These are phyloP conservation scores for Tenthredo livida DNA, from an alignment of 2,888 invertebrate genomes.

Conservation along the genomic window DNA sequence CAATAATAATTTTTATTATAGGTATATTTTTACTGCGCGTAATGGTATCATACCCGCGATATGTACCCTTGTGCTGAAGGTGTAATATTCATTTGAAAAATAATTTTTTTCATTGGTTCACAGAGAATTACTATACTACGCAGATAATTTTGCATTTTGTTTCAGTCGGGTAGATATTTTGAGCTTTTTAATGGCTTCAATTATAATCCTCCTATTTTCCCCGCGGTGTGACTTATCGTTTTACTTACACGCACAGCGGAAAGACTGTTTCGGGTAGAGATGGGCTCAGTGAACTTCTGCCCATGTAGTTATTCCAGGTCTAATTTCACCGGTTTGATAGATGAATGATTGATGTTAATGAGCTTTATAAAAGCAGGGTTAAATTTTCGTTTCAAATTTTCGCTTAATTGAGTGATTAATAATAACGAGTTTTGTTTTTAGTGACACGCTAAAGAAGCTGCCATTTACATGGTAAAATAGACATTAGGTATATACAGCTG, in stretches of 20 bases:
- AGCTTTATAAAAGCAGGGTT: not conserved
- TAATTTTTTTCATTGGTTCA: not conserved
- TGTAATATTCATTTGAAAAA: not conserved
- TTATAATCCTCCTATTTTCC: conserved; percentile 14
- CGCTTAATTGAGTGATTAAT: not conserved
- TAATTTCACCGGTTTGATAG: not conserved
- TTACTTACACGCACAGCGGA: not conserved
- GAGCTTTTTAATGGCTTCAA: conserved; percentile 25
- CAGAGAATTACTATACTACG: not conserved
- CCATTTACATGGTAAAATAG: not conserved
- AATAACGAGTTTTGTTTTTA: not conserved
- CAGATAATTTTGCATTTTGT: not conserved
- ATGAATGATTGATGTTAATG: conserved; percentile 8
- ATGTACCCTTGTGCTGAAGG: not conserved
- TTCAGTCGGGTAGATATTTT: not conserved
- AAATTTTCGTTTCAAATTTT: not conserved
- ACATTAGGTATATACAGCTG: not conserved
- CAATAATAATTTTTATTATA: conserved; percentile 50
- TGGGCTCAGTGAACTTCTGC: not conserved
- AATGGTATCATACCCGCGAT: not conserved
- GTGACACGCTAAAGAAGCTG: not conserved
- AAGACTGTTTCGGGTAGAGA: not conserved
- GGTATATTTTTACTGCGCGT: not conserved
- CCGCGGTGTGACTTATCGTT: conserved; percentile 10
- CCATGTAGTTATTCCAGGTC: not conserved